A percentile compares a stretch with the other conserved stretches of the same genome.
Conservation (phyloP, 92 coral and sea anemone genomes). For the Hydrozoanthus gracilis region DNA sequence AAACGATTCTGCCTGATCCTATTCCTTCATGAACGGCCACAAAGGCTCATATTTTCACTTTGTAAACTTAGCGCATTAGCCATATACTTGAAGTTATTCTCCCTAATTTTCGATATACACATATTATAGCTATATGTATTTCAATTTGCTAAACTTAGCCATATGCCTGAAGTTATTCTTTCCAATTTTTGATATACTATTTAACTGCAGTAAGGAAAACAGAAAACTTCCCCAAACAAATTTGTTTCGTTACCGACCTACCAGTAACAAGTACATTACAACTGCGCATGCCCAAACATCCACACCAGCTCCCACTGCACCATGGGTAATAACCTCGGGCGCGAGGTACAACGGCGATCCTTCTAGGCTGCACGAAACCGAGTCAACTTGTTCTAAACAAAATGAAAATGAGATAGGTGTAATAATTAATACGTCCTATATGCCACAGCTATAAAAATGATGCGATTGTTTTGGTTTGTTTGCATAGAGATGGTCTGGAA, state of each 20-base stretch:
- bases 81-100: too few relatives aligned
- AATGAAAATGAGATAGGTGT: not conserved
- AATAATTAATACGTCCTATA: not conserved
- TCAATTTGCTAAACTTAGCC: too few relatives aligned
- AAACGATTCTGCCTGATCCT: too few relatives aligned
- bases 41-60: too few relatives aligned
- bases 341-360: conserved; percentile 87
- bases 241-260: not conserved
- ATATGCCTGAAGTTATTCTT: too few relatives aligned
- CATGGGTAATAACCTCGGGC: conserved; percentile 71
- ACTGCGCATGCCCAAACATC: conserved; percentile 91
- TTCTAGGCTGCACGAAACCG: conserved; percentile 58
- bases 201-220: not conserved
- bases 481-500: too few relatives aligned
- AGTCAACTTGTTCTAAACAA: conserved; percentile 56
- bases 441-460: not conserved
- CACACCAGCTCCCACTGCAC: conserved; percentile 74
- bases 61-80: too few relatives aligned
- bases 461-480: too few relatives aligned
- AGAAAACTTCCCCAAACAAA: not conserved
- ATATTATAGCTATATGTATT: too few relatives aligned
- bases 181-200: too few relatives aligned
- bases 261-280: conserved; percentile 73
- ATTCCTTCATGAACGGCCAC: too few relatives aligned
- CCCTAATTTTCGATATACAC: too few relatives aligned